Conservation (phyloP, 2,888 invertebrate species). For the Anodontia alba region DNA sequence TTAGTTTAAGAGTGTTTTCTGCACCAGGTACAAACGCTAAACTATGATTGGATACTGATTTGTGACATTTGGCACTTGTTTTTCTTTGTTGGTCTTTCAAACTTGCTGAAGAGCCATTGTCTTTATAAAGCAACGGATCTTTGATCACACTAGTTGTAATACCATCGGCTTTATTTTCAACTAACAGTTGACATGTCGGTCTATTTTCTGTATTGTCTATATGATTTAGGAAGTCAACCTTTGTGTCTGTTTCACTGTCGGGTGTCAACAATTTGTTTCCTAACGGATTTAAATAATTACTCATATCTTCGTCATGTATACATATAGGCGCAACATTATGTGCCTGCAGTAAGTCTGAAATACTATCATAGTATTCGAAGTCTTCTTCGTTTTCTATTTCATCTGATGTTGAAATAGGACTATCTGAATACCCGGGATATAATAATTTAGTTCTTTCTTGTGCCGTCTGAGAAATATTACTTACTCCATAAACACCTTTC, state of each 20-base stretch:
- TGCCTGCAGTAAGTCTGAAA: conserved; percentile 56
- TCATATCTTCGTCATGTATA: conserved; percentile 49
- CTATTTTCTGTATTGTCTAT: not conserved
- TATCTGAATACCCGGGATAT: conserved; percentile 54
- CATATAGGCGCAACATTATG: conserved; percentile 19
- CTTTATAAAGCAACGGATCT: not conserved
- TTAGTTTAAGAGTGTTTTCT: not conserved
- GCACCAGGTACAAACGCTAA: not conserved
- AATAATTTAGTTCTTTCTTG: conserved; percentile 32
- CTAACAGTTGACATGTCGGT: conserved; percentile 34
- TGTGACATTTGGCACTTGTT: not conserved
- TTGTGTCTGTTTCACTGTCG: not conserved
- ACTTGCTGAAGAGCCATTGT: not conserved
- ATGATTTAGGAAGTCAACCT: not conserved
- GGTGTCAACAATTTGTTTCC: not conserved
- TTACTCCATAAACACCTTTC: not conserved
- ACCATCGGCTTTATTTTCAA: conserved; percentile 47
- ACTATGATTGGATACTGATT: not conserved
- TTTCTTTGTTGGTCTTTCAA: not conserved
- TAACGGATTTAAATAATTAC: conserved; percentile 56
- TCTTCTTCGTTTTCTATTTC: conserved; percentile 60
- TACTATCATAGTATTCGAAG: conserved; percentile 60
- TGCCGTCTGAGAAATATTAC: not conserved
- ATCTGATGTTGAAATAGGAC: conserved; percentile 49
- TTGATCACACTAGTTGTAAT: conserved; percentile 28